Base-by-base conservation (phyloP, 2,888 invertebrate species). In the Cephus rjabovi region DNA sequence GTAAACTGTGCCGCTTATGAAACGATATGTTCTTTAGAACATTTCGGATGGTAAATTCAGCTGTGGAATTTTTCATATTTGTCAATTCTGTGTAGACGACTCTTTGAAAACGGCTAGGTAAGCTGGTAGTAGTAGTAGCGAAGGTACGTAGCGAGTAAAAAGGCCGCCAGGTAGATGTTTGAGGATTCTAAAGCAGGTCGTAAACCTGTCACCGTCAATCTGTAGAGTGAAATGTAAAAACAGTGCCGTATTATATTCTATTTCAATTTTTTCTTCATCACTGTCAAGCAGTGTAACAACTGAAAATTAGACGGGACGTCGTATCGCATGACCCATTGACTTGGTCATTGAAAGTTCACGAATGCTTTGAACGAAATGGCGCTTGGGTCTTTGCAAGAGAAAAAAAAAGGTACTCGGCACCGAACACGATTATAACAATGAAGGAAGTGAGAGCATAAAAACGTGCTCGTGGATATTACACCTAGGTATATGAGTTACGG, bases 241-340 rank as follows among this genome's bases (percentile, higher is more conserved):
- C 56, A 56, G 23, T 56, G 23, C 15, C 23, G 23, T 56, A 56
- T 23, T 40, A 40, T 40, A 23, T 23, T 56, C 9, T 23, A 56
- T 56, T 23, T 56, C 9, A 1, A 56, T 23, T 9, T 9, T 56
- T 23, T 56, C 56, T 56, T 56, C 23, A 56, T 23, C 23, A 23
- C 23, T 56, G 9, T 56, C 23, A 9, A 56, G 23, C 56, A 56
- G 9, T 56, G 56, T 56, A 23, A 23, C 56, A 23, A 9, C 56
- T 23, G 56, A 56, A 56, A 40, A 70, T 73, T 73, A 76, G 73
- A n/a, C 15, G 70, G 56, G 73, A n/a, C 56, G 23, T 73, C 56
- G 33, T 73, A 76, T 76, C 73, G 71, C 31, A 12, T 30, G 76
- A 73, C 76, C 76, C 70, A 76, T 73, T 76, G 76, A 76, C 76